phyloP scores from a whole-genome alignment of 2,888 invertebrate species.

The Drosophila mimica region DNA sequence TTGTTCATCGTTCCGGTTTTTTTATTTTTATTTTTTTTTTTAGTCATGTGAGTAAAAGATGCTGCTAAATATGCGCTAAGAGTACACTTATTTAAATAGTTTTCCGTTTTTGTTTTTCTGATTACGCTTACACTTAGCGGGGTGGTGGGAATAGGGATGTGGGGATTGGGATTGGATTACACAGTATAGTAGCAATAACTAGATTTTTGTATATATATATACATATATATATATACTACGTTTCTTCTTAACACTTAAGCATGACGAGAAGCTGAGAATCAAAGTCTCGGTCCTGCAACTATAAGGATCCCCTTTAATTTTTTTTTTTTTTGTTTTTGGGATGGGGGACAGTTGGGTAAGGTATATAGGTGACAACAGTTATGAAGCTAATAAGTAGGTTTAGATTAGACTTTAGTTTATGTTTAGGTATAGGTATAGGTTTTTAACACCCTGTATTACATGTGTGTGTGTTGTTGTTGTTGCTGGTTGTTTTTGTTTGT shows the following conservation, averaged over 20 bases:
- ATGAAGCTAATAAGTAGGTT: constrained; percentile 71
- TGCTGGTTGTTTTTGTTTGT: constrained; percentile 3
- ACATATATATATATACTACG: constrained; percentile 40
- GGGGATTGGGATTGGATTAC: constrained; percentile 51
- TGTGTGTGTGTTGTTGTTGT: constrained; percentile 49
- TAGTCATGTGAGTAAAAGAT: constrained; percentile 79
- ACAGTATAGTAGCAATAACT: constrained; percentile 74
- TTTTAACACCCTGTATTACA: constrained; percentile 76
- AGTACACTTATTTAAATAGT: constrained; percentile 75
- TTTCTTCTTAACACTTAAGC: constrained; percentile 78
- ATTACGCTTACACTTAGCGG: constrained; percentile 64
- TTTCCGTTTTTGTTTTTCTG: constrained; percentile 45
- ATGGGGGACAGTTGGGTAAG: constrained; percentile 7
- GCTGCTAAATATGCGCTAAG: constrained; percentile 79
- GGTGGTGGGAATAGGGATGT: constrained; percentile 30
- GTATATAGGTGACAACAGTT: constrained; percentile 62
- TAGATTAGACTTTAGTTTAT: constrained; percentile 60
- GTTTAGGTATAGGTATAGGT: constrained; percentile 51
- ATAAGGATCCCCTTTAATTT: constrained; percentile 15
- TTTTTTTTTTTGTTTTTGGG: neutral
- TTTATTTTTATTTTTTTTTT: constrained; percentile 36
- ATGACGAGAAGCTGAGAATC: constrained; percentile 73
- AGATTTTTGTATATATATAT: constrained; percentile 46
- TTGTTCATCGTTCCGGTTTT: constrained; percentile 47
- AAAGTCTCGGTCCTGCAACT: constrained; percentile 58